phyloP scores from a whole-genome alignment of 2,797 vertebrate species.

The Sebastes elongatus region DNA sequence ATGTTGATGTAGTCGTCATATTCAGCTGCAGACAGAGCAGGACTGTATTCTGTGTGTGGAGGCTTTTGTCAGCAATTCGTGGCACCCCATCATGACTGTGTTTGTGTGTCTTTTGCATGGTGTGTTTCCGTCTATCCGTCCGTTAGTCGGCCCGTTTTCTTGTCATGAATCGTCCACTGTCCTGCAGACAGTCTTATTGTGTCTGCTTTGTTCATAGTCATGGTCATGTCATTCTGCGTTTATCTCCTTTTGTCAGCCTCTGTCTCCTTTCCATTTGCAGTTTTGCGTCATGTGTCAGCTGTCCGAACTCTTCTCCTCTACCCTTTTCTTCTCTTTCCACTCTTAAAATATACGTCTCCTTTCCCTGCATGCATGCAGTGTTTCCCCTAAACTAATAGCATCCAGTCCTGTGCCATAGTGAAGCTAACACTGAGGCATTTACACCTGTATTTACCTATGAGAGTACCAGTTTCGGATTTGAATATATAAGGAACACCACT shows the following conservation, averaged over 20 bases:
- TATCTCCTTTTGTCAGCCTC: not conserved
- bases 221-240: not conserved
- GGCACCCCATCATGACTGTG: slow-evolving; percentile 4
- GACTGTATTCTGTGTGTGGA: slow-evolving; percentile 20
- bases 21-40: slow-evolving; percentile 40
- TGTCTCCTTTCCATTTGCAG: not conserved
- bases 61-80: slow-evolving; percentile 41
- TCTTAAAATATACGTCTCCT: not conserved
- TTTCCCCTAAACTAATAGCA: not conserved
- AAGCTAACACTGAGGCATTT: not conserved
- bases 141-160: not conserved
- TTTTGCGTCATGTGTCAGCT: not conserved
- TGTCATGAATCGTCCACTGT: slow-evolving; percentile 42
- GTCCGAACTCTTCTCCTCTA: not conserved
- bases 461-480: not conserved
- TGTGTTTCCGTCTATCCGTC: slow-evolving; percentile 1
- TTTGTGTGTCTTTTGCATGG: not conserved
- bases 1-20: slow-evolving; percentile 4
- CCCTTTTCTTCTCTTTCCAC: not conserved
- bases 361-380: not conserved
- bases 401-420: not conserved
- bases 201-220: slow-evolving; percentile 32
- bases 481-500: too few relatives aligned
- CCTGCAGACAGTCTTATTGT: slow-evolving; percentile 1
- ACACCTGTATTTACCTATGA: not conserved